Conservation (phyloP, 2,113 vertebrate species). For the Panthera tigris region DNA sequence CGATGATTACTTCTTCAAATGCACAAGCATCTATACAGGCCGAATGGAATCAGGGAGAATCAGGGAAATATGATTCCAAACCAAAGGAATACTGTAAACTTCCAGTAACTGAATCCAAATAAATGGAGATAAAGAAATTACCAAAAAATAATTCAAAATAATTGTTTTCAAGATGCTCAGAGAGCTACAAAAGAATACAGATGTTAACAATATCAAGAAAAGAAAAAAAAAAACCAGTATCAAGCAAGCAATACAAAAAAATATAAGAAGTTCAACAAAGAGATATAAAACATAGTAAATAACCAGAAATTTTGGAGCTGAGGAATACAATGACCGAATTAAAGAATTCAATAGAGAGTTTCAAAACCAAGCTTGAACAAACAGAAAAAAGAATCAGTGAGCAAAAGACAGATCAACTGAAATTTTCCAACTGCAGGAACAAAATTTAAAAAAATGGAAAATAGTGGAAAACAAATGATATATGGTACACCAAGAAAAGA, state of each 20-base stretch:
- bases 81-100: neutral
- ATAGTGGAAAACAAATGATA: neutral
- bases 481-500: neutral
- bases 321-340: neutral
- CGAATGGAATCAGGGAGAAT: neutral
- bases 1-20: neutral
- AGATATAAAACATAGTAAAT: neutral
- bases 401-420: neutral
- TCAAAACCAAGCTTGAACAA: neutral
- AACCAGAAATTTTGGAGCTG: neutral
- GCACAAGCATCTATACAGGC: neutral
- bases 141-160: neutral
- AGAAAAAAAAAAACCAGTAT: neutral
- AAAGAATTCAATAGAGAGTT: neutral
- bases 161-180: neutral
- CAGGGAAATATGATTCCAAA: neutral
- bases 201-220: neutral
- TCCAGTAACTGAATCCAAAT: neutral
- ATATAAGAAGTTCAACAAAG: neutral
- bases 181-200: neutral
- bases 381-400: neutral
- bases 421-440: neutral
- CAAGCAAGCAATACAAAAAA: neutral
- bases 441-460: neutral
- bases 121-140: neutral